Conservation (phyloP, 2,113 vertebrate species). For the Pseudonaja textilis region DNA sequence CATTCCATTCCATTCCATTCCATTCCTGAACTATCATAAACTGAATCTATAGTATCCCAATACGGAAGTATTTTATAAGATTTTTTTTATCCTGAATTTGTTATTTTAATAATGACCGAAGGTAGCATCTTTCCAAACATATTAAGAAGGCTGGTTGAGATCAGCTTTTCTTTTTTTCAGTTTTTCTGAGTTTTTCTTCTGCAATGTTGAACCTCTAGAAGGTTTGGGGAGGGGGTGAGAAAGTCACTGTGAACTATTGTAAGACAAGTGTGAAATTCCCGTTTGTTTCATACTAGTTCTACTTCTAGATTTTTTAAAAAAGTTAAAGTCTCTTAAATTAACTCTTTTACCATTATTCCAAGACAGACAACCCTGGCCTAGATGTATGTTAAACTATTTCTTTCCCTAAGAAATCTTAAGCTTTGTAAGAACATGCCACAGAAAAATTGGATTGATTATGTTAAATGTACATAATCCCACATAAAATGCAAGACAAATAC, state of each 20-base stretch:
- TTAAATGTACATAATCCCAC: rapidly evolving
- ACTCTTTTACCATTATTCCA: not conserved
- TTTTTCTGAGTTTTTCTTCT: no score
- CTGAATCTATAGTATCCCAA: not conserved
- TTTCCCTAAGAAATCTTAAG: not conserved
- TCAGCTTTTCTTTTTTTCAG: no score
- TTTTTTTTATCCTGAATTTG: no score
- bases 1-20: no score
- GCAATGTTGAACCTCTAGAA: not conserved
- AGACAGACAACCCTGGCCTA: not conserved
- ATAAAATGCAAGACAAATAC: rapidly evolving
- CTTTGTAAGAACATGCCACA: rapidly evolving
- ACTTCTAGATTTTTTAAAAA: not conserved
- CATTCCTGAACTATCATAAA: no score
- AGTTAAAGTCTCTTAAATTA: not conserved
- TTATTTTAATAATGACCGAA: no score
- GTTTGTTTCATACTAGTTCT: not conserved
- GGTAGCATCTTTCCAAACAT: not conserved
- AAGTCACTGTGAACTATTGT: not conserved
- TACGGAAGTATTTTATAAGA: not conserved
- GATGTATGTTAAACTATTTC: rapidly evolving
- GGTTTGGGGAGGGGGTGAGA: no score
- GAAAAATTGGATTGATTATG: rapidly evolving
- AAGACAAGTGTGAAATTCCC: not conserved
- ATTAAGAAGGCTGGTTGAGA: not conserved